Conservation (phyloP, 2,888 invertebrate species). For the Tryphoninae sp. region DNA sequence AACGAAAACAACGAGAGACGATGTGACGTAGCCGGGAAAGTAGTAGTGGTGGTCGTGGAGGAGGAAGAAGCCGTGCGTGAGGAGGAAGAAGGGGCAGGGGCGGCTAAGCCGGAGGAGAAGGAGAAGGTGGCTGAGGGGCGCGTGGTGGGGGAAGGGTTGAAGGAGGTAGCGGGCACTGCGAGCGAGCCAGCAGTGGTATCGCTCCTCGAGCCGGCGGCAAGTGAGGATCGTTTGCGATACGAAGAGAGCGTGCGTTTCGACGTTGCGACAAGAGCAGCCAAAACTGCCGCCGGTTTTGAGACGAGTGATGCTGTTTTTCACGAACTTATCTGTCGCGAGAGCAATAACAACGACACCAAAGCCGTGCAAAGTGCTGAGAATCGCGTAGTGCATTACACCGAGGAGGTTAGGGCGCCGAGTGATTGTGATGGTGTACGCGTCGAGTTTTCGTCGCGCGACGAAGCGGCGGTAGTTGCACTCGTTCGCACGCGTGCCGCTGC, state of each 20-base stretch:
- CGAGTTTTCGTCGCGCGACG: neutral
- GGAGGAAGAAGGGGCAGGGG: neutral
- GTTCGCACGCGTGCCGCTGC: neutral
- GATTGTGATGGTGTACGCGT: too few relatives aligned
- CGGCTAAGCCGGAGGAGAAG: conserved; percentile 2
- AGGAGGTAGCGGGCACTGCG: conserved; percentile 46
- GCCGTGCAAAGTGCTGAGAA: neutral
- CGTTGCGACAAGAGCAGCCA: conserved; percentile 5
- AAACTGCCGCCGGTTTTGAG: conserved; percentile 38
- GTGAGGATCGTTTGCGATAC: conserved; percentile 58
- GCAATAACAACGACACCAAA: neutral
- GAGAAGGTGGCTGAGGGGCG: neutral
- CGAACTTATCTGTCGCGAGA: conserved; percentile 12
- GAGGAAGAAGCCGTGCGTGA: neutral
- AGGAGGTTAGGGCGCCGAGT: neutral
- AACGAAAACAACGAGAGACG: conserved; percentile 58
- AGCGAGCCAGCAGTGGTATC: conserved; percentile 54
- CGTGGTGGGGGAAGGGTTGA: conserved; percentile 35
- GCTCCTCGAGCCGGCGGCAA: conserved; percentile 65
- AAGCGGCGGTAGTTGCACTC: neutral
- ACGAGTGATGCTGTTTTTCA: conserved; percentile 33
- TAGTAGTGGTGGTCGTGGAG: conserved; percentile 43
- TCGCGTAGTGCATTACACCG: neutral
- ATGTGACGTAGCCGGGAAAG: neutral
- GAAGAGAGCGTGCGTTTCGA: conserved; percentile 16